phyloP scores from a whole-genome alignment of 1,140 invertebrate genomes.

The Drosophila persimilis region DNA sequence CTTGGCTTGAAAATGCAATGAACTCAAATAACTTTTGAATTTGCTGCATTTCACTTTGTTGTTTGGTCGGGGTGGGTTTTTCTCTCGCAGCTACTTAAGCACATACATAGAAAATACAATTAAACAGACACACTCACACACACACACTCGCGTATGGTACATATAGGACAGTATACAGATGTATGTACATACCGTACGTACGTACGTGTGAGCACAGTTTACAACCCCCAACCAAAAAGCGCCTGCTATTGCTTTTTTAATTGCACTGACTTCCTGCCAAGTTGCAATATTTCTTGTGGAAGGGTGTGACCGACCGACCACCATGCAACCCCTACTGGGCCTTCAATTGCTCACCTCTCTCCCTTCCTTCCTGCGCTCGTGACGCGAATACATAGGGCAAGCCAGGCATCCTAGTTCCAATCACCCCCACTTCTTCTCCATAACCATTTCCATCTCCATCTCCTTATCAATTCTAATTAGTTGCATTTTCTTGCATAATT shows the following conservation, averaged over 20 bases:
- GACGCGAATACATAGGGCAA: neutral
- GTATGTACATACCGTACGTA: slow-evolving; percentile 1
- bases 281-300: slow-evolving; percentile 63
- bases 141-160: slow-evolving; percentile 25
- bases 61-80: slow-evolving; percentile 68
- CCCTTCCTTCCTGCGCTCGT: slow-evolving; percentile 1
- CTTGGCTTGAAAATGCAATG: slow-evolving; percentile 81
- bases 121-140: slow-evolving; percentile 26
- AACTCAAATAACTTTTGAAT: slow-evolving; percentile 82
- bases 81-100: slow-evolving; percentile 69
- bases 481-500: slow-evolving; percentile 76
- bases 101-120: slow-evolving; percentile 55
- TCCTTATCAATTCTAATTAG: slow-evolving; percentile 73
- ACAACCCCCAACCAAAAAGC: slow-evolving; percentile 66
- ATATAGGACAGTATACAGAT: slow-evolving; percentile 41
- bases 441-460: slow-evolving; percentile 7
- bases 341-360: neutral
- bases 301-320: slow-evolving; percentile 46
- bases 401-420: too few species aligned
- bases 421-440: too few species aligned
- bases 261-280: slow-evolving; percentile 80
- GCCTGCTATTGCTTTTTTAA: slow-evolving; percentile 74
- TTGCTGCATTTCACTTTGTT: slow-evolving; percentile 77
- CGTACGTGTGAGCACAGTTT: slow-evolving; percentile 60
- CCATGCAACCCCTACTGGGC: slow-evolving; percentile 7